Percentiles rank a stretch among this genome's conserved stretches.
These are phyloP conservation scores for Monochamus alternatus DNA, from an alignment of 2,888 invertebrate genomes.

Conservation along the genomic window DNA sequence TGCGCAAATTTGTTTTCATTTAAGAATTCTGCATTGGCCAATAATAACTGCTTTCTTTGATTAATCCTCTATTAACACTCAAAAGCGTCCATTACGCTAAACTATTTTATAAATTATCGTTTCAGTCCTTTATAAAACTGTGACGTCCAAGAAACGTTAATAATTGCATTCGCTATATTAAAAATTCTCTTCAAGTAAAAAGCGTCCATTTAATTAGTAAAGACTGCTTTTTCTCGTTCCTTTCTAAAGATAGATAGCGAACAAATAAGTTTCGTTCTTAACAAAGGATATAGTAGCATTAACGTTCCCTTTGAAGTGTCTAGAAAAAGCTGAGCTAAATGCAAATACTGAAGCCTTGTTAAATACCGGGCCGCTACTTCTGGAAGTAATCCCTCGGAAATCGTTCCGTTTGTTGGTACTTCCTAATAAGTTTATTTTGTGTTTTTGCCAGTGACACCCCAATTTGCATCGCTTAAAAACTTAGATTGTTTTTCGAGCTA, in stretches of 20 bases:
- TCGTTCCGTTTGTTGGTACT: conserved; percentile 11
- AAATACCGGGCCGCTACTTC: not conserved
- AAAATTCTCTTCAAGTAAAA: too few relatives aligned
- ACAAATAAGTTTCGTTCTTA: conserved; percentile 31
- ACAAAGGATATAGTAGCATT: conserved; percentile 14
- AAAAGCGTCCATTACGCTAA: too few relatives aligned
- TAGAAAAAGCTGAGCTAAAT: conserved; percentile 1
- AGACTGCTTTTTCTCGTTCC: not conserved
- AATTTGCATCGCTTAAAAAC: conserved; percentile 56
- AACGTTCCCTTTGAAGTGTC: conserved; percentile 1
- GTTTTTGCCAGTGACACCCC: conserved; percentile 49
- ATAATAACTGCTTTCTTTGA: too few relatives aligned
- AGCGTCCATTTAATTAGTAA: too few relatives aligned
- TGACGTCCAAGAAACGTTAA: too few relatives aligned
- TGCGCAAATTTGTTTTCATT: too few relatives aligned
- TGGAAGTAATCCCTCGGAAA: conserved; percentile 14
- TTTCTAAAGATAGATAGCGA: conserved; percentile 17
- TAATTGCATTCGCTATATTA: too few relatives aligned
- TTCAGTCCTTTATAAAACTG: too few relatives aligned
- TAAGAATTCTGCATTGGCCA: too few relatives aligned
- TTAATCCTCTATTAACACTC: too few relatives aligned
- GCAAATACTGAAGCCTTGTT: conserved; percentile 1
- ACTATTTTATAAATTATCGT: too few relatives aligned
- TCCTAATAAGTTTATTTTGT: conserved; percentile 28
- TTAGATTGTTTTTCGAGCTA: conserved; percentile 54